These are phyloP conservation scores for Lepus oiostolus DNA, from an alignment of 2,797 vertebrate species.

Conservation along the genomic window DNA sequence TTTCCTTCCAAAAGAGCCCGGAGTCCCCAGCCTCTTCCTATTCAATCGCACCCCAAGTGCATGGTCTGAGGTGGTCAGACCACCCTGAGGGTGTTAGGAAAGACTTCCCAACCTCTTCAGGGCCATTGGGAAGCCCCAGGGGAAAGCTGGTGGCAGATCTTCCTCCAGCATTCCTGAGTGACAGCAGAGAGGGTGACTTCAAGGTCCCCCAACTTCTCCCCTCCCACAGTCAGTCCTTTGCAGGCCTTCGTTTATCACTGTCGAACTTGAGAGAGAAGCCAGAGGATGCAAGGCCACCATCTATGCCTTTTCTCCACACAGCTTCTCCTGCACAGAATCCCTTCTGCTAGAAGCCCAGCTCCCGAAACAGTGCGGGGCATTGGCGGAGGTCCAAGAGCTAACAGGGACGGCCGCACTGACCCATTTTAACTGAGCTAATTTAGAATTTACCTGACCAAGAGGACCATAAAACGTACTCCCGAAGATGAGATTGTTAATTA, in stretches of 20 bases:
- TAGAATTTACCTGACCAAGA: slow-evolving; percentile 82
- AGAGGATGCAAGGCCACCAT: neutral
- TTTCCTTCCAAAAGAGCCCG: neutral
- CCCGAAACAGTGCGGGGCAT: slow-evolving; percentile 67
- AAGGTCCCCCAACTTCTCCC: neutral
- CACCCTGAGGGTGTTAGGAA: neutral
- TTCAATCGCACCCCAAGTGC: fast-evolving
- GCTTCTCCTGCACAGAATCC: slow-evolving; percentile 41
- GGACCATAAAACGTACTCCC: slow-evolving; percentile 74
- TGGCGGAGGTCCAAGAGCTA: slow-evolving; percentile 81
- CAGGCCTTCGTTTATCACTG: neutral
- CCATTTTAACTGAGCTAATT: slow-evolving; percentile 84
- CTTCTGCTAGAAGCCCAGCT: slow-evolving; percentile 68
- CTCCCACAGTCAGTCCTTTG: neutral
- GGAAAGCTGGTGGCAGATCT: neutral
- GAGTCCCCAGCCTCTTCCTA: neutral
- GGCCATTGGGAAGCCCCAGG: neutral
- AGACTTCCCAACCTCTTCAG: neutral
- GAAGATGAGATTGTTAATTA: slow-evolving; percentile 75
- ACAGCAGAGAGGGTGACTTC: neutral
- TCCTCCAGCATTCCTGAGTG: neutral
- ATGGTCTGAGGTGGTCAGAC: neutral
- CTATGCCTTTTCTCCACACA: slow-evolving; percentile 28
- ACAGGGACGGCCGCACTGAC: slow-evolving; percentile 73
- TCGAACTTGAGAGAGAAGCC: slow-evolving; percentile 11